phyloP scores from a whole-genome alignment of 2,113 vertebrate species.

The Marmota monax region DNA sequence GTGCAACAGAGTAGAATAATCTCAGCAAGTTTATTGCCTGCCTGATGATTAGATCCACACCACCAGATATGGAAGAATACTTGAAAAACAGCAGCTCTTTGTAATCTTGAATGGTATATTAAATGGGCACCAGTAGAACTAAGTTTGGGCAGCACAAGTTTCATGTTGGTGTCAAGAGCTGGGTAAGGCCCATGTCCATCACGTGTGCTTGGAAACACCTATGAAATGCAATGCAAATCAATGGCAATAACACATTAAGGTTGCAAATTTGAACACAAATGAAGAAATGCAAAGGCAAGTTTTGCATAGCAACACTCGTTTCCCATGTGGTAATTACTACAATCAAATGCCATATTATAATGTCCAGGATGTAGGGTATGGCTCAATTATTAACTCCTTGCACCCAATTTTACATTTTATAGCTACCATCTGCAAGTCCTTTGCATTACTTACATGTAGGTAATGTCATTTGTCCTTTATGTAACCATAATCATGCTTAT shows the following conservation, averaged over 20 bases:
- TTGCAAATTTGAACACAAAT: slow-evolving; percentile 75
- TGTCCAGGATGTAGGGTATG: neutral
- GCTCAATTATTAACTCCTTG: neutral
- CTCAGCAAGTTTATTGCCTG: neutral
- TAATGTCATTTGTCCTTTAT: neutral
- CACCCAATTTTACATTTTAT: slow-evolving; percentile 66
- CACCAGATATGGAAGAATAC: neutral
- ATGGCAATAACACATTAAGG: neutral
- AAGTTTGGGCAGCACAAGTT: neutral
- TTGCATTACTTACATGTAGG: slow-evolving; percentile 39
- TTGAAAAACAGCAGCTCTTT: neutral
- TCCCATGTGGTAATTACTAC: slow-evolving; percentile 44
- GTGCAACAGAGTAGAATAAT: neutral
- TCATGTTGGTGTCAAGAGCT: neutral
- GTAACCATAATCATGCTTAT: neutral
- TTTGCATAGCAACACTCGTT: slow-evolving; percentile 70
- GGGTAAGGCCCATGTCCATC: fast-evolving
- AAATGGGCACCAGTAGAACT: neutral
- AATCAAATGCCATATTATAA: neutral
- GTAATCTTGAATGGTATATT: neutral
- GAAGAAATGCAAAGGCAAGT: slow-evolving; percentile 67
- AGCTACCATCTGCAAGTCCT: neutral
- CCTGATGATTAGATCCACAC: neutral
- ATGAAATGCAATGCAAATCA: slow-evolving; percentile 53
- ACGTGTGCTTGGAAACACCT: slow-evolving; percentile 11